Evolutionary conservation across 1,140 invertebrate genomes (phyloP), one percentile per base, ranked within the genome.

Genomic region (Holotrichia oblita): DNA sequence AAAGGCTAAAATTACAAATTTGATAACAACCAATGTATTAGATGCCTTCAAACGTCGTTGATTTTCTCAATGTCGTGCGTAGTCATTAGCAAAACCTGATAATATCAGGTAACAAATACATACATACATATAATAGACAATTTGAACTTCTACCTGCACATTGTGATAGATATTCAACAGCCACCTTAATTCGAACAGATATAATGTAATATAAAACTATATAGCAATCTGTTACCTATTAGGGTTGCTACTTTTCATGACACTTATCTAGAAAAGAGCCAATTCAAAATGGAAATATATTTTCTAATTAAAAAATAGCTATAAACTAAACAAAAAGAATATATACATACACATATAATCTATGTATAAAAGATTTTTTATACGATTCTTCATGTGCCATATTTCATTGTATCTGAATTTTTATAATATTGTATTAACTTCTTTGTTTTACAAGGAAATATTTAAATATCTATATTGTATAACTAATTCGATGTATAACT

Each of bases 401-500:
- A 48, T n/a, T n/a, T n/a, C n/a, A n/a, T 48, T 48, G 44, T 48
- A 48, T 48, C 44, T 48, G 12, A 9, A 12, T 48, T 12, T 48
- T 12, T 48, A 48, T 12, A 48, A 48, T 48, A n/a, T 48, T 48
- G 44, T 10, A 48, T 48, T 8, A 48, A 14, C 44, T 48, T 41
- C 40, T 41, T 10, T n/a, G 12, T 48, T 48, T 48, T 48, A 48
- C n/a, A 48, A 48, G 12, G 12, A 3, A 12, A 48, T 12, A 48
- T 48, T n/a, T 48, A 48, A 48, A 64, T 22, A n/a, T n/a, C n/a
- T n/a, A n/a, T n/a, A n/a, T n/a, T n/a, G n/a, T n/a, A n/a, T n/a
- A n/a, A n/a, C n/a, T 8, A 22, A 64, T 64, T 64, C 6, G 61
- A 64, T 64, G 61, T 64, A 64, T 17, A 22, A 64, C 10, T 64